Evolutionary conservation across 2,888 invertebrate genomes (phyloP), one percentile per base, ranked within the genome.

Genomic region (Caenorhabditis panamensis): DNA sequence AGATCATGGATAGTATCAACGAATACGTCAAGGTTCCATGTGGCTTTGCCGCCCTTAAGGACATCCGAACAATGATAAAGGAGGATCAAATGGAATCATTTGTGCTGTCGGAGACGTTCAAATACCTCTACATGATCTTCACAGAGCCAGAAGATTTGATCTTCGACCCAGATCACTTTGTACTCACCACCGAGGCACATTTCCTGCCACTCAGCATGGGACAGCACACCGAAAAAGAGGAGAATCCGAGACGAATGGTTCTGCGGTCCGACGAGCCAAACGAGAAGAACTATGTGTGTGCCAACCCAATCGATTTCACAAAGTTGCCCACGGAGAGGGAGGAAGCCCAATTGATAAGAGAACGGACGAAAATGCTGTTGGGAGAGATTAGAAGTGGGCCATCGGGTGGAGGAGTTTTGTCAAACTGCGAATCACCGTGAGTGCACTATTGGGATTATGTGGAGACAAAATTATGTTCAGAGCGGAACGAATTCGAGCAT

Each of bases 21-120:
- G 94, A 94, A 85, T 94, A 96, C 92, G 95, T 97, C 0, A 93
- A 95, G 88, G 97, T 97, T n/a, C 94, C 95, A 1, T 99, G 98
- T 91, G 98, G 98, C 0, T 99, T 95, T 92, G 98, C 98, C 0
- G 96, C 97, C 1, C 95, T 97, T n/a, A 96, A 95, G 89, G 96
- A 97, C 92, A 95, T 97, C 0, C 93, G 96, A 56, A 96, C 96
- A n/a, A 89, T 91, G 89, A 79, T 82, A 13, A 95, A 96, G 90
- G 97, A 97, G 91, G 97, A 98, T 91, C 92, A 93, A 83, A 97
- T 99, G 97, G 98, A 99, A 91, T 97, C 97, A 0, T 99, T 96
- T 92, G 96, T 99, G 0, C 93, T 99, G 1, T 95, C 98, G 0
- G 98, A 99, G 92, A 99, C 98, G 0, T 95, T 99, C 90, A 99